Base-by-base conservation (phyloP, 2,113 vertebrate species). In the Theristicus caerulescens region DNA sequence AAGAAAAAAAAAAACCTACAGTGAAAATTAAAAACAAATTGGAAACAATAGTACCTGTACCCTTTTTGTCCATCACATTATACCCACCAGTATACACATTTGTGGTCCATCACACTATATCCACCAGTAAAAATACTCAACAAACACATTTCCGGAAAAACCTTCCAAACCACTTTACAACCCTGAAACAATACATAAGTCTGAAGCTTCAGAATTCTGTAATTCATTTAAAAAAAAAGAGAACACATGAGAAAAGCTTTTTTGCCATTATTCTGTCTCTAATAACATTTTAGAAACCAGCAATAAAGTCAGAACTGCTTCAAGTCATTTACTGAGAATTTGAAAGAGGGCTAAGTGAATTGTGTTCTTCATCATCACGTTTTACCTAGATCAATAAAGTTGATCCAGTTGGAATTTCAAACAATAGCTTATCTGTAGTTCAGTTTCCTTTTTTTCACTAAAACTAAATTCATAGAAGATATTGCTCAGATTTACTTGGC, bases 331-430 rank as follows among this genome's bases (percentile, higher is more conserved):
- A 61, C 26, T 59, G 36, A 70, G n/a, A 86, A 89, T 85, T 1
- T 77, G 42, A 81, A 86, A 86, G 27, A 81, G 3, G 17, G 34
- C 26, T 76, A 82, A 95, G 46, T 77, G n/a, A 88, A 81, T 26
- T 44, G 15, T 78, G 27, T 7, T 92, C 42, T 36, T 85, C 94
- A 81, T 77, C 47, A 72, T n/a, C 36, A 70, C 3, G 1, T 80
- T 94, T 73, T n/a, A 62, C 34, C 17, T 47, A 76, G 46, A 93
- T 80, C 55, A 81, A 71, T 86, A 76, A 47, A 64, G 31, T 11
- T 84, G 42, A 91, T 86, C 52, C 73, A 57, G 29, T 2, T 61
- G 52, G 42, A 93, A 97, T 88, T 93, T 88, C 80, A 88, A 96
- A 49, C 7, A 61, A 44, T 10, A 90, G 20, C 20, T 11, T 16